Base-by-base conservation (phyloP, 2,888 invertebrate species). In the Acanthosoma haemorrhoidale region DNA sequence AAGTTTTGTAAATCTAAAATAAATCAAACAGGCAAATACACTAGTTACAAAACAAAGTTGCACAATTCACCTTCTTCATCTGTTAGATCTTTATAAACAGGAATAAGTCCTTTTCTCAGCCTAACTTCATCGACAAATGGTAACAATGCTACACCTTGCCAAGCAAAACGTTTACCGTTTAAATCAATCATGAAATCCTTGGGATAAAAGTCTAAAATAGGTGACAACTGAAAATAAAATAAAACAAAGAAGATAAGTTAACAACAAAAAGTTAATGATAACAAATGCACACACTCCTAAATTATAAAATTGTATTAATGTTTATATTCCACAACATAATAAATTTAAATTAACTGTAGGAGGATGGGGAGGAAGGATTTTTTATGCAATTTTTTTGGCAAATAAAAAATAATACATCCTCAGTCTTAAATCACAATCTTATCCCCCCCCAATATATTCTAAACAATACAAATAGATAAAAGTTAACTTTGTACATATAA, bases 131-230 rank as follows among this genome's bases (percentile, higher is more conserved):
- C 97, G 0, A 99, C 98, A 81, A 99, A 99, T 5, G 99, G 99
- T 73, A 99, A 82, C 41, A 99, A 81, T 0, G 98, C 99, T 2
- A 99, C 99, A 57, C 99, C 98, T 82, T 98, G 97, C 99, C 99
- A 99, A 61, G 98, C 98, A 82, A 92, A 98, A 81, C 96, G 98
- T 82, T 99, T 99, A 34, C 99, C 99, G 82, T 99, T 99, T 75
- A 99, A 83, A 82, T 99, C 97, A 73, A 98, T 96, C 81, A 91
- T 92, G 82, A 99, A 99, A 80, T 99, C 95, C 78, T 87, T 89
- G 0, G 99, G 99, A 82, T 99, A 99, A 83, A 99, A 98, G 81
- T 99, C 99, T 76, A 99, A 96, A 71, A 99, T 98, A 0, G 91
- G 83, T 0, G 98, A 98, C 76, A 89, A 29, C 51, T 51, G 25